These are phyloP conservation scores for Zapus hudsonius DNA, from an alignment of 2,113 vertebrate species.

Conservation along the genomic window DNA sequence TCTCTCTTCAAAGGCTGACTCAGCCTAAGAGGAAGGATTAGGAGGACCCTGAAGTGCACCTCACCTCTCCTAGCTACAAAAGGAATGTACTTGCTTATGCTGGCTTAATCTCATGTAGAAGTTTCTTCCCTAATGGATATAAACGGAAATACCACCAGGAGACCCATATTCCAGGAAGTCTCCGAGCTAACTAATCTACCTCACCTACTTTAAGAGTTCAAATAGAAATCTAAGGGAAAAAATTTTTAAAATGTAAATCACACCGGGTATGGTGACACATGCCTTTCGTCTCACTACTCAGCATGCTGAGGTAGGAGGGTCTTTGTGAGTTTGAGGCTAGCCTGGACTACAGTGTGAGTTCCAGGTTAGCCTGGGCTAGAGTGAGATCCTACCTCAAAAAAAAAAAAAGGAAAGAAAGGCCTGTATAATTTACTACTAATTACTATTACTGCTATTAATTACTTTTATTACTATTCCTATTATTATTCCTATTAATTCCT, in stretches of 20 bases:
- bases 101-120: neutral
- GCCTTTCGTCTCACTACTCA: too few relatives aligned
- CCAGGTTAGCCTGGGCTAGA: too few relatives aligned
- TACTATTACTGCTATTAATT: too few relatives aligned
- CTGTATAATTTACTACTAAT: too few relatives aligned
- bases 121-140: neutral
- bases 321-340: too few relatives aligned
- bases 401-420: too few relatives aligned
- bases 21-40: neutral
- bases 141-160: neutral
- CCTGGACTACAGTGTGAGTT: too few relatives aligned
- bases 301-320: too few relatives aligned
- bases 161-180: neutral
- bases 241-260: neutral
- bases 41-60: neutral
- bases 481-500: too few relatives aligned
- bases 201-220: neutral
- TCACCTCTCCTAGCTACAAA: neutral
- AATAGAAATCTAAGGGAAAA: neutral
- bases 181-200: neutral
- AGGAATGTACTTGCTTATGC: neutral
- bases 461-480: too few relatives aligned
- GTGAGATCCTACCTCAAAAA: too few relatives aligned
- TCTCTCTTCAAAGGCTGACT: neutral
- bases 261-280: too few relatives aligned